phyloP scores from a whole-genome alignment of 2,797 vertebrate species.

The Lerista edwardsae region DNA sequence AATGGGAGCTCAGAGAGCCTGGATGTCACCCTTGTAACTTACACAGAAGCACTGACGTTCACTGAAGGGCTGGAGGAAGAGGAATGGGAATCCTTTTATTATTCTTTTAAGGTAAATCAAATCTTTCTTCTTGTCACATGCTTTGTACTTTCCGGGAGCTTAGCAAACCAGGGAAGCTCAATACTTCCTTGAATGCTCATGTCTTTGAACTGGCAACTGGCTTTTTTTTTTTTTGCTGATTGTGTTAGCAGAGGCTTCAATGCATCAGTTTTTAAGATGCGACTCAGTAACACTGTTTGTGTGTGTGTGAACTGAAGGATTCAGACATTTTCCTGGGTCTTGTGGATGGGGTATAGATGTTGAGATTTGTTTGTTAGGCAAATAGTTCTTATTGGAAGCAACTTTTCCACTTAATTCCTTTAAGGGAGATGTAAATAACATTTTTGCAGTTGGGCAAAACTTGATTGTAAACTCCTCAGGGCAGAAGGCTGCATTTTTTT shows the following conservation, averaged over 20 bases:
- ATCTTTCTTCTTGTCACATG: slow-evolving; percentile 29
- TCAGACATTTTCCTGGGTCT: background rate
- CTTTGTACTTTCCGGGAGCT: slow-evolving; percentile 11
- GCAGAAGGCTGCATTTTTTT: background rate
- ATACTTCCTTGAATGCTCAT: slow-evolving; percentile 1
- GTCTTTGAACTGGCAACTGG: background rate
- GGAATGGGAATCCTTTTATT: slow-evolving; percentile 76
- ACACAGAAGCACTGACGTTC: slow-evolving; percentile 63
- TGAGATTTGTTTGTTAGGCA: too few species aligned
- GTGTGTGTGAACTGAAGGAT: background rate
- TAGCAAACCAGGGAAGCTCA: background rate
- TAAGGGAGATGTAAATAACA: background rate
- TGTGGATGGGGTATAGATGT: background rate
- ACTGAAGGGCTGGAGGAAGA: slow-evolving; percentile 65
- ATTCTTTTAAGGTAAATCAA: slow-evolving; percentile 72
- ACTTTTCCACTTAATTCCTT: background rate
- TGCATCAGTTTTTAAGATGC: slow-evolving; percentile 1
- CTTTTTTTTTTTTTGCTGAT: fast-evolving
- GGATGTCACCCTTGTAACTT: slow-evolving; percentile 58
- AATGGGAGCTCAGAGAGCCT: slow-evolving; percentile 9
- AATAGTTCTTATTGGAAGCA: background rate
- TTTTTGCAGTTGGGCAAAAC: background rate
- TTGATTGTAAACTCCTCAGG: background rate
- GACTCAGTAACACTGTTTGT: background rate
- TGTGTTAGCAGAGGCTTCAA: background rate